Evolutionary conservation across 2,888 invertebrate species (phyloP), one percentile per base, ranked within the genome.

Genomic region (Hybos culiciformis): DNA sequence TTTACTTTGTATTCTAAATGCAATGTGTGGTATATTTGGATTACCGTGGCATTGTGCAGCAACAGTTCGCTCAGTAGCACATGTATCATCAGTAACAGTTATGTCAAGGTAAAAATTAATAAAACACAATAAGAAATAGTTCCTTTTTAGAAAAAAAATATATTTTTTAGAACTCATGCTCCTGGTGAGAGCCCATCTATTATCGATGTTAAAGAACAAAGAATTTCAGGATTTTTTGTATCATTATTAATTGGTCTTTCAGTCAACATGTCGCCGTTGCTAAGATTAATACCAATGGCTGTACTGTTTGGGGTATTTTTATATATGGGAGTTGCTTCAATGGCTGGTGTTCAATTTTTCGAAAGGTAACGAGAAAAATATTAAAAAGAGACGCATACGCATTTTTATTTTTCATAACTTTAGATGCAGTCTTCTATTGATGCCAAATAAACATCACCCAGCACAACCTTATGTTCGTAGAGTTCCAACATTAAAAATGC

Each of bases 21-120:
- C 83, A 12, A 66, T 83, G 38, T 84, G 84, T 59, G 88, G 88
- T 1, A 61, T 83, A 53, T 76, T 90, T 57, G 93, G 93, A 4
- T 79, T 88, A 32, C 92, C 93, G 2, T 92, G 90, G 83, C 81
- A 91, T 66, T 90, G 87, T 60, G 90, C 88, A 6, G 92, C 92
- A 0, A 84, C 91, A 7, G 90, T 93, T 17, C 76, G 92, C 46
- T 87, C 88, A 6, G 78, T 94, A 39, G 84, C 88, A 23, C 93
- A 94, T 63, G 83, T 88, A 23, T 80, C 87, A 0, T 84, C 92
- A 2, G 75, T 94, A 40, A 90, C 90, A 14, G 80, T 90, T 41
- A 87, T 87, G 83, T 88, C 88, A 20, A 50, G 49, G 53, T 53
- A 46, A 46, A 40, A 18, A n/a, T 15, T 21, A 3, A 7, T 15